Evolutionary conservation across 2,113 vertebrate genomes (phyloP).

Genomic region (Athene noctua): DNA sequence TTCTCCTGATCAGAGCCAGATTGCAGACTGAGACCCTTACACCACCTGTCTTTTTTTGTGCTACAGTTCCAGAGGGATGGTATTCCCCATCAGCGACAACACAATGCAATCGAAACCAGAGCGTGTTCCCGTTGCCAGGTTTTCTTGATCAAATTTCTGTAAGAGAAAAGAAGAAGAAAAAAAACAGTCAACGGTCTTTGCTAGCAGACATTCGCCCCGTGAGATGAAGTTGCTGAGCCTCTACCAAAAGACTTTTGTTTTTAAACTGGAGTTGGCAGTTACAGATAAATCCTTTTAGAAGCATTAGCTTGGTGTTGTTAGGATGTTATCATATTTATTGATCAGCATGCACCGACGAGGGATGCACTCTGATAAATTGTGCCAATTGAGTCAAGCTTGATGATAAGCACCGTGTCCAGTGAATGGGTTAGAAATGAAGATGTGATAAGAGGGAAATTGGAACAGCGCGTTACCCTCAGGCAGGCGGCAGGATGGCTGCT

Average conservation of each 20-base stretch:
- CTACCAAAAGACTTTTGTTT: not conserved
- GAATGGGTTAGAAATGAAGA: not conserved
- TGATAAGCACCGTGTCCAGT: not conserved
- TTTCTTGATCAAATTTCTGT: not conserved
- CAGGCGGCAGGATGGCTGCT: not conserved
- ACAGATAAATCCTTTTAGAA: not conserved
- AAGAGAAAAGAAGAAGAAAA: not conserved
- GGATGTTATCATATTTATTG: not conserved
- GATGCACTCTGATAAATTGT: not conserved
- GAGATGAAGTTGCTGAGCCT: not conserved
- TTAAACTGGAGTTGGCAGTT: not conserved
- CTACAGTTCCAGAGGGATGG: not conserved
- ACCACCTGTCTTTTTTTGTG: not conserved
- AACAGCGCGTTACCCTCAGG: not conserved
- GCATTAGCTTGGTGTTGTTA: not conserved
- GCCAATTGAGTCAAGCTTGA: not conserved
- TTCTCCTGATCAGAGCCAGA: not conserved
- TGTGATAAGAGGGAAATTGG: not conserved
- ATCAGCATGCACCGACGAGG: not conserved
- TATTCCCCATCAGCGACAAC: not conserved
- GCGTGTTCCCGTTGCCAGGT: rapidly evolving
- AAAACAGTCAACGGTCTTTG: not conserved
- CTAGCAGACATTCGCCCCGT: not conserved
- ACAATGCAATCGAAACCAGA: rapidly evolving
- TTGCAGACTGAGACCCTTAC: not conserved